phyloP scores from a whole-genome alignment of 2,888 invertebrate genomes.

The Ormyrus nitidulus region DNA sequence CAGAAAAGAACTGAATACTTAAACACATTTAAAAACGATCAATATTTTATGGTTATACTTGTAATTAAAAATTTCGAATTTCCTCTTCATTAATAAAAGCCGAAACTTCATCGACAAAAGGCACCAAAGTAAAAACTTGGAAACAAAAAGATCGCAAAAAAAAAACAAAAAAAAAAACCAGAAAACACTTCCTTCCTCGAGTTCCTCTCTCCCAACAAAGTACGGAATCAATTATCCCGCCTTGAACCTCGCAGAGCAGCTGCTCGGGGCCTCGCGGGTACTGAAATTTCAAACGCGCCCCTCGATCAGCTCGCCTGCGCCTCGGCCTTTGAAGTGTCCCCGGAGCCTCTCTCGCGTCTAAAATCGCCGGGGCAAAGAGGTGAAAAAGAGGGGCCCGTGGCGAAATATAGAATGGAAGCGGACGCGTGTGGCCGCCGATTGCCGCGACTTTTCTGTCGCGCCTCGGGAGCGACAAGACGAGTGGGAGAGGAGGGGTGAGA shows the following conservation, averaged over 20 bases:
- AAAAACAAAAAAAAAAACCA: not conserved
- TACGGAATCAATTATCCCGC: slow-evolving; percentile 30
- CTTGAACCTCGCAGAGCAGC: slow-evolving; percentile 9
- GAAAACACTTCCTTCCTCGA: slow-evolving; percentile 10
- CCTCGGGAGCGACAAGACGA: not conserved
- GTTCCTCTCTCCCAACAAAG: not conserved
- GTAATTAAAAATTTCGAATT: too few species aligned
- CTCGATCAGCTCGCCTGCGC: slow-evolving; percentile 24
- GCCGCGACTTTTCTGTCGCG: too few species aligned
- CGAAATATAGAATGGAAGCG: slow-evolving; percentile 10
- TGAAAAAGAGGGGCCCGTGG: not conserved
- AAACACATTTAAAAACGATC: too few species aligned
- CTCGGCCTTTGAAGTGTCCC: slow-evolving; percentile 27
- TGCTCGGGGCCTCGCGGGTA: not conserved
- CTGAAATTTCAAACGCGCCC: slow-evolving; percentile 47
- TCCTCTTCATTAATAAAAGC: too few species aligned
- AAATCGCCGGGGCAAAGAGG: not conserved
- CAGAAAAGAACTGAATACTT: too few species aligned
- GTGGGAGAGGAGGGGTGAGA: too few species aligned
- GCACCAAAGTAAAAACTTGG: too few species aligned
- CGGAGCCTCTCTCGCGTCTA: not conserved
- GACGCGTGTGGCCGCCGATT: not conserved
- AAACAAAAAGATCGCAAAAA: too few species aligned
- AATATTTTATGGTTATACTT: too few species aligned
- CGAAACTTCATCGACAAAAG: too few species aligned